Conservation (phyloP, 1,140 invertebrate species). For the Cotesia glomerata region DNA sequence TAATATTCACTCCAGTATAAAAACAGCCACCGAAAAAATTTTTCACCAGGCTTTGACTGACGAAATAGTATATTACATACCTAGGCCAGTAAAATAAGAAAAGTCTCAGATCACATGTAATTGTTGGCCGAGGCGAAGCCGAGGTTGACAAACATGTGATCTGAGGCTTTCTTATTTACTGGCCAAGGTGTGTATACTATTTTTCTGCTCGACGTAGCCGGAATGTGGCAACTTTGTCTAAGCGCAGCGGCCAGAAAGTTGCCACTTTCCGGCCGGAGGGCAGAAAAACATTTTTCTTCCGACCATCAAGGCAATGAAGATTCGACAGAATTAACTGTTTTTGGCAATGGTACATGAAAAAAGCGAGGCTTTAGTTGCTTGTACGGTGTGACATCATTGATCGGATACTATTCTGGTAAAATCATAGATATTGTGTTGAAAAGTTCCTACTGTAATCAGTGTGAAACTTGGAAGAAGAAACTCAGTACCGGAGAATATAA, state of each 20-base stretch:
- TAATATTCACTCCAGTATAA: constrained; percentile 1
- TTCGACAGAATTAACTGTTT: constrained; percentile 10
- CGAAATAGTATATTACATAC: too few relatives aligned
- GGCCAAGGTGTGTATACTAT: too few relatives aligned
- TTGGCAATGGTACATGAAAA: constrained; percentile 25
- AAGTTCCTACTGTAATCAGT: constrained; percentile 23
- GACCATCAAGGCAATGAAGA: constrained; percentile 10
- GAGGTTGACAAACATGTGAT: too few relatives aligned
- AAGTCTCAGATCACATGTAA: too few relatives aligned
- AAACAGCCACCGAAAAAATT: constrained; percentile 7
- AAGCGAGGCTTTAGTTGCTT: background rate
- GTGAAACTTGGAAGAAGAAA: constrained; percentile 17
- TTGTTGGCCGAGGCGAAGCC: too few relatives aligned
- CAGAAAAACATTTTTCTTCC: constrained; percentile 10
- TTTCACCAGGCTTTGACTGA: background rate
- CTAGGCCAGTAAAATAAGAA: too few relatives aligned
- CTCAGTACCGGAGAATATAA: constrained; percentile 3
- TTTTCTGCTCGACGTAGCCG: too few relatives aligned
- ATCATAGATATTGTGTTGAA: constrained; percentile 25
- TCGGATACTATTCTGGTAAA: constrained; percentile 8
- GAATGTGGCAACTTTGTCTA: too few relatives aligned
- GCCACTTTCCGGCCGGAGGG: too few relatives aligned
- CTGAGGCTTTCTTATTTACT: too few relatives aligned
- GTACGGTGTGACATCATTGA: constrained; percentile 14
- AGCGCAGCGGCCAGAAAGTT: too few relatives aligned